These are phyloP conservation scores for Myrmophylax atrothorax DNA, from an alignment of 2,113 vertebrate species.

Conservation along the genomic window DNA sequence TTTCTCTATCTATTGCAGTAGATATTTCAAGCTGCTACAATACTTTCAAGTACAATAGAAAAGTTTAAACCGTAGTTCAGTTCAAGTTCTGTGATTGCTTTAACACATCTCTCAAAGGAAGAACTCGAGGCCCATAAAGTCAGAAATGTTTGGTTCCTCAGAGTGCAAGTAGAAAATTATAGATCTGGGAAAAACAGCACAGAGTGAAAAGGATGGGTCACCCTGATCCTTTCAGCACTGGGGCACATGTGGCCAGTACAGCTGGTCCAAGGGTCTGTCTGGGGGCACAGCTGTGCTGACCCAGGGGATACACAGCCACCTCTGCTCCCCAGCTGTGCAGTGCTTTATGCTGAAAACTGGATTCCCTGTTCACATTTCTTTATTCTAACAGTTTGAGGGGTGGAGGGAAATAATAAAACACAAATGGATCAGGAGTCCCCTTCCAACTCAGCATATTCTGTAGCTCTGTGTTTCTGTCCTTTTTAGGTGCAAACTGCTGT, in stretches of 20 bases:
- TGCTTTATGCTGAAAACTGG: fast-evolving
- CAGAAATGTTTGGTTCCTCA: neutral
- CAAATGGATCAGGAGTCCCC: neutral
- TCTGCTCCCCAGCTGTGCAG: neutral
- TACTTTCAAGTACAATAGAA: neutral
- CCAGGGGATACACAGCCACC: neutral
- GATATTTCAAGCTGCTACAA: neutral
- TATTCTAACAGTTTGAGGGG: neutral
- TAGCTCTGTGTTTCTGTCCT: neutral
- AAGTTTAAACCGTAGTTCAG: neutral
- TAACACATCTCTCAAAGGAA: neutral
- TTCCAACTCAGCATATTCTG: neutral
- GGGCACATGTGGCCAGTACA: neutral
- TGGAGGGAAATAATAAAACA: neutral
- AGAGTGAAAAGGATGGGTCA: neutral
- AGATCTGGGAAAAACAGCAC: neutral
- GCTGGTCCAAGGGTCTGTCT: fast-evolving
- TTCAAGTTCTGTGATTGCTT: neutral
- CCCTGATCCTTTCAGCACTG: fast-evolving
- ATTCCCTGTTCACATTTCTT: too few relatives aligned
- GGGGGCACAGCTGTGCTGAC: neutral
- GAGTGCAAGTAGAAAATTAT: neutral
- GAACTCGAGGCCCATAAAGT: neutral
- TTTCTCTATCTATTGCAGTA: neutral
- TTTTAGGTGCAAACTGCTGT: neutral